Percentiles rank a stretch among this genome's conserved stretches.
Conservation (phyloP, 2,113 vertebrate species). For the Mola mola region DNA sequence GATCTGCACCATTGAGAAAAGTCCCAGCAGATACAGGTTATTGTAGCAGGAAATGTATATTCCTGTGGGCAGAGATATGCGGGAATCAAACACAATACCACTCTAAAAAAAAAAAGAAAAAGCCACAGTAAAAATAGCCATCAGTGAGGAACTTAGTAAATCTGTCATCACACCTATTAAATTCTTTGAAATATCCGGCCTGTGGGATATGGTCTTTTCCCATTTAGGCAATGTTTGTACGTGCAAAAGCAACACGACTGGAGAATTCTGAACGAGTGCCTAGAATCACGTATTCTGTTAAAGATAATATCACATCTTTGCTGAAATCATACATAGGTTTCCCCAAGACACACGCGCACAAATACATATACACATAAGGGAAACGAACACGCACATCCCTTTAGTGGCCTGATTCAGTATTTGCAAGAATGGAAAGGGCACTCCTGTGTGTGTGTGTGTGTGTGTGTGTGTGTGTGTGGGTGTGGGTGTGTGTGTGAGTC, state of each 20-base stretch:
- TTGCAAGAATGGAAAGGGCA: slow-evolving; percentile 42
- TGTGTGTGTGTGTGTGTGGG: slow-evolving; percentile 20
- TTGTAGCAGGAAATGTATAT: slow-evolving; percentile 58
- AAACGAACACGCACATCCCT: slow-evolving; percentile 49
- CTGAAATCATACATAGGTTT: slow-evolving; percentile 30
- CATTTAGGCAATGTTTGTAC: slow-evolving; percentile 38
- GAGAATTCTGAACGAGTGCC: slow-evolving; percentile 14
- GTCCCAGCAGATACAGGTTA: slow-evolving; percentile 56
- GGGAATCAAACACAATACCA: slow-evolving; percentile 75
- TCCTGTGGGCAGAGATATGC: slow-evolving; percentile 53
- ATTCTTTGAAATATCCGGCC: slow-evolving; percentile 58
- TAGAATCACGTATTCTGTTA: slow-evolving; percentile 44
- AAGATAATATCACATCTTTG: slow-evolving; percentile 30
- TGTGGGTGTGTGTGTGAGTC: slow-evolving; percentile 12
- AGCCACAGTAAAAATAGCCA: slow-evolving; percentile 71
- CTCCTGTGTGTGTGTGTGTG: slow-evolving; percentile 10
- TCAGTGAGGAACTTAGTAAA: slow-evolving; percentile 74
- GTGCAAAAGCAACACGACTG: slow-evolving; percentile 7
- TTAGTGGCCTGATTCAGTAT: slow-evolving; percentile 46
- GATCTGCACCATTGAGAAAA: slow-evolving; percentile 3
- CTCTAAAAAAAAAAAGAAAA: slow-evolving; percentile 37
- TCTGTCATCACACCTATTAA: slow-evolving; percentile 77
- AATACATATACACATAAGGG: not conserved
- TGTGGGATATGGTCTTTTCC: slow-evolving; percentile 35
- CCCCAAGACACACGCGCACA: slow-evolving; percentile 4